phyloP scores from a whole-genome alignment of 2,797 vertebrate species.

The Chelon auratus region DNA sequence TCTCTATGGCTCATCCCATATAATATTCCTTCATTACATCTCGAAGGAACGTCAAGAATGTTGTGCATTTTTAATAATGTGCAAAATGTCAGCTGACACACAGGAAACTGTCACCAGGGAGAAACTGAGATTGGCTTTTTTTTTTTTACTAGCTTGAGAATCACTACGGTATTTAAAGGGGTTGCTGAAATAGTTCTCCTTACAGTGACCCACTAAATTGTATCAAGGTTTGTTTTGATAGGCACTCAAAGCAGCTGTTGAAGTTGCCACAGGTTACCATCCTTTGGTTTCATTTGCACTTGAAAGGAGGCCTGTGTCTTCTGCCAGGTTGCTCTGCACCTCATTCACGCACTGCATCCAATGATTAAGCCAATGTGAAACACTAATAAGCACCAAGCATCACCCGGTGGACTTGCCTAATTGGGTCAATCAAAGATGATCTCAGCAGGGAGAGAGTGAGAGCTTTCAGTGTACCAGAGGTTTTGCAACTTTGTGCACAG shows the following conservation, averaged over 20 bases:
- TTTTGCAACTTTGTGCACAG: conserved; percentile 56
- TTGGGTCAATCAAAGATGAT: conserved; percentile 83
- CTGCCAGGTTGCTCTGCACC: conserved; percentile 71
- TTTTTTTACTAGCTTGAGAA: conserved; percentile 29
- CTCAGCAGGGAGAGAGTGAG: conserved; percentile 54
- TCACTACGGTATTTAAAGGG: background rate
- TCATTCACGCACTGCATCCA: conserved; percentile 68
- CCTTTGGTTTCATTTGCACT: conserved; percentile 73
- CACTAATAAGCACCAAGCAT: conserved; percentile 80
- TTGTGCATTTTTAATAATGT: conserved; percentile 58
- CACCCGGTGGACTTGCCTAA: conserved; percentile 78
- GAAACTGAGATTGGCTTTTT: conserved; percentile 35
- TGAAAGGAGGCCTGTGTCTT: conserved; percentile 67
- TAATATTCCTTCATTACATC: conserved; percentile 74
- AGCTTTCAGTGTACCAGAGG: conserved; percentile 55
- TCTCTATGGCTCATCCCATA: conserved; percentile 68
- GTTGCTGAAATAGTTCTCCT: conserved; percentile 22
- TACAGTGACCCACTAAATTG: conserved; percentile 50
- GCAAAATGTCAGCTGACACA: conserved; percentile 39
- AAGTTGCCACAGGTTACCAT: conserved; percentile 64
- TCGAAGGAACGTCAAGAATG: conserved; percentile 66
- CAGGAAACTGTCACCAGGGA: conserved; percentile 45
- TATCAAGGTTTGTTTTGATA: conserved; percentile 37
- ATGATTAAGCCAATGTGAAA: conserved; percentile 80
- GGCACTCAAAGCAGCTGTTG: conserved; percentile 56